A percentile compares a stretch with the other conserved stretches of the same genome.
Evolutionary conservation across 2,797 vertebrate genomes (phyloP).

Genomic region (Pelobates cultripes): DNA sequence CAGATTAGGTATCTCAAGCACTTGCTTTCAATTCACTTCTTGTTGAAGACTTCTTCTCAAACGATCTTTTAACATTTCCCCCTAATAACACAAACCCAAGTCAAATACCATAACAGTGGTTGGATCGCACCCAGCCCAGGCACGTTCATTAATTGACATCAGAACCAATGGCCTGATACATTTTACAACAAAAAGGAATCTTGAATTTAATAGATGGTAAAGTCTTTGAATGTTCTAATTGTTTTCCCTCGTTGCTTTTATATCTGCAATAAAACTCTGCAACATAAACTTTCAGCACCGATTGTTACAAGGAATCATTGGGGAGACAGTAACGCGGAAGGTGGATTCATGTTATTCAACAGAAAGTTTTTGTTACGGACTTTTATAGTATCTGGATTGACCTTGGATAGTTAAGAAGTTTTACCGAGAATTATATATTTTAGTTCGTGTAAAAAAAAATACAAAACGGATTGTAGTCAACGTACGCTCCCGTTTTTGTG

Average conservation of each 20-base stretch:
- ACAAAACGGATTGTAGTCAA: no score
- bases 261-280: constrained; percentile 22
- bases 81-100: no score
- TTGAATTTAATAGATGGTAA: constrained; percentile 20
- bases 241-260: constrained; percentile 27
- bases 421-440: no score
- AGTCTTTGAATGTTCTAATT: constrained; percentile 12
- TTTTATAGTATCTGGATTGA: background rate
- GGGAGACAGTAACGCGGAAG: background rate
- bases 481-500: no score
- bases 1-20: no score
- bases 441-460: no score
- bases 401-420: background rate
- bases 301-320: constrained; percentile 2
- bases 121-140: background rate
- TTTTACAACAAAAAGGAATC: background rate
- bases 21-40: no score
- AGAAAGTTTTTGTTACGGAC: background rate
- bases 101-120: background rate
- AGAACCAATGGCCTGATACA: constrained; percentile 1
- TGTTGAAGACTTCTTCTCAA: no score
- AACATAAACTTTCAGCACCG: constrained; percentile 19
- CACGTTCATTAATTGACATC: constrained; percentile 4
- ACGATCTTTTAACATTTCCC: no score
- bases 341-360: background rate